Evolutionary conservation across 35 echinoderm and acorn worm species (phyloP).

Genomic region (Heliocidaris erythrogramma): DNA sequence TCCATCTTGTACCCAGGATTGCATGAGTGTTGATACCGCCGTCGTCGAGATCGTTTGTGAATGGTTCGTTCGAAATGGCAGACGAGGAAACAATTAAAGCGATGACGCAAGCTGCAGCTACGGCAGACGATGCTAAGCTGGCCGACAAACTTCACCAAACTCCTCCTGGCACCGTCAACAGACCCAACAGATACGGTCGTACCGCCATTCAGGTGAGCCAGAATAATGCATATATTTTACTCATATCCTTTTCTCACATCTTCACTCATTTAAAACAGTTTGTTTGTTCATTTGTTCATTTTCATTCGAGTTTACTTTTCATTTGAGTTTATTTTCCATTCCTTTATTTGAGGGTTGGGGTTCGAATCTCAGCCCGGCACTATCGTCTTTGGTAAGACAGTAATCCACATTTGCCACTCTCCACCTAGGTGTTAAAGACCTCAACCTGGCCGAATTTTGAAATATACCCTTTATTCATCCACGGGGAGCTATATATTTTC

Average conservation of each 20-base stretch:
- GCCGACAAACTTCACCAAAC: constrained; percentile 9
- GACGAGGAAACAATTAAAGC: constrained; percentile 31
- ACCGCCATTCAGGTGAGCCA: constrained; percentile 68
- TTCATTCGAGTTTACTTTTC: too few species aligned
- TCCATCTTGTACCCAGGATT: background rate
- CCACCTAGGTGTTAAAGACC: too few species aligned
- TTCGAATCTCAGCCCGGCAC: too few species aligned
- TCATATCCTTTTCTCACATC: background rate
- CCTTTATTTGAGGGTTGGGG: too few species aligned
- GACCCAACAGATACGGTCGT: constrained; percentile 55
- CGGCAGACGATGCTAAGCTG: constrained; percentile 27
- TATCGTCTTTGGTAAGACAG: too few species aligned
- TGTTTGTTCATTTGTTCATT: too few species aligned
- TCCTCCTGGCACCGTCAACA: constrained; percentile 33
- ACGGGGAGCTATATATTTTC: too few species aligned
- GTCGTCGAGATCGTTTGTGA: background rate
- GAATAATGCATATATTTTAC: background rate
- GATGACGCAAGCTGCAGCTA: constrained; percentile 56
- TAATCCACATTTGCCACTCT: too few species aligned
- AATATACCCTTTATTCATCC: too few species aligned
- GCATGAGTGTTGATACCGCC: background rate
- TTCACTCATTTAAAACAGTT: background rate
- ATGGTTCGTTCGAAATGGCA: background rate
- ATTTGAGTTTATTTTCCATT: too few species aligned
- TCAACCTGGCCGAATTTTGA: too few species aligned